Evolutionary conservation across 2,797 vertebrate genomes (phyloP), one percentile per base, ranked within the genome.

Genomic region (Bufotes viridis): DNA sequence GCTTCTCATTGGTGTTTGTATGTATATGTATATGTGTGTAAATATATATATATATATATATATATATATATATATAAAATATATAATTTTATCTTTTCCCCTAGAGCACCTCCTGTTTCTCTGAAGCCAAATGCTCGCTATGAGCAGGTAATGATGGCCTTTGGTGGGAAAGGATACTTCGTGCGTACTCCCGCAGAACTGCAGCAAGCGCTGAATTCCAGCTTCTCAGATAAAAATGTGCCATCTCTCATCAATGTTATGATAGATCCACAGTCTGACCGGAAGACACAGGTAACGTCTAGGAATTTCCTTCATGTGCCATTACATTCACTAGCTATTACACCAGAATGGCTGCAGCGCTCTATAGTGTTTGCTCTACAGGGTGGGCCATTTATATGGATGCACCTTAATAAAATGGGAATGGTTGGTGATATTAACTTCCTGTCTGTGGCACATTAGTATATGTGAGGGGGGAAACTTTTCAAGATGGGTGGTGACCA

Each of bases 201-300:
- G 86, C 93, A 91, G 61, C 91, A 90, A 13, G 96, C 97, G 18
- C 90, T 99, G 88, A 92, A 93, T 90, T 90, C 94, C 42, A 96
- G 97, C 58, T n/a, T 99, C 89, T 88, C 91, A 15, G 96, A 98
- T 91, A 95, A 93, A 90, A 90, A 93, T 82, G 93, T 91, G 57
- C 97, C 98, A 5, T 96, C 96, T 86, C 96, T 99, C 53, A 95
- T 99, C 90, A 99, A 99, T 13, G 94, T 99, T 82, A 95, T 98
- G 87, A 99, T 99, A 72, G 94, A 99, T 90, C 97, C 98, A 0
- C 95, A 95, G 0, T 96, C 97, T 0, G 95, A 95, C 81, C 96
- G 98, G 84, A 99, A 98, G 91, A 93, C 96, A 87, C 98, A 99
- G 96, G 98, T 98, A 93, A 87, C 13, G 55, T 53, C 7, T 17